Percentiles rank a stretch among this genome's conserved stretches.
Evolutionary conservation across 2,797 vertebrate species (phyloP).

Genomic region (Sebastes matsubarae): DNA sequence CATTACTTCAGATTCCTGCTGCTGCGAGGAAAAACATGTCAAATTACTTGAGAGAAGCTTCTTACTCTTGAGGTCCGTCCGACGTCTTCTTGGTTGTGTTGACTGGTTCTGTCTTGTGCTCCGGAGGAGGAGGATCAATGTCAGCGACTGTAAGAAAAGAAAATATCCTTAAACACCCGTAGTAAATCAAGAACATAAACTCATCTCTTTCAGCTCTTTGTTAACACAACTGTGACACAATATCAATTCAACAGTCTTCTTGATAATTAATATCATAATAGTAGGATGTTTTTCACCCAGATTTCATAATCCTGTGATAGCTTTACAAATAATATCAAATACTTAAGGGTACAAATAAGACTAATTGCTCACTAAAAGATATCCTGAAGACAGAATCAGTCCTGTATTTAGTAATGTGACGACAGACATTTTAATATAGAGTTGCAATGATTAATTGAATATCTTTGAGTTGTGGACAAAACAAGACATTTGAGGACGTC

Average conservation of each 20-base stretch:
- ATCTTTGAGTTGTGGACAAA: too few relatives aligned
- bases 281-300: background rate
- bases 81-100: constrained; percentile 13
- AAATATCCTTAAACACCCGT: background rate
- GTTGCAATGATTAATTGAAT: too few relatives aligned
- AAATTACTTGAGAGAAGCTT: constrained; percentile 10
- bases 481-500: too few relatives aligned
- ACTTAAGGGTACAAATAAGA: background rate
- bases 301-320: background rate
- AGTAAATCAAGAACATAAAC: background rate
- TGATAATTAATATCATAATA: background rate
- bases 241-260: background rate
- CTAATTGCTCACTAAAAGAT: background rate
- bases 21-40: background rate
- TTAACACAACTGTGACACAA: background rate
- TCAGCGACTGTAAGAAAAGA: constrained; percentile 15
- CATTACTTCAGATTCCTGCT: constrained; percentile 2
- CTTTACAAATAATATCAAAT: background rate
- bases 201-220: background rate
- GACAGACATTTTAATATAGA: too few relatives aligned
- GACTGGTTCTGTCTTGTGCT: constrained; percentile 19
- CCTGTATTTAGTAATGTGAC: background rate
- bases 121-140: constrained; percentile 20
- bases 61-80: constrained; percentile 62
- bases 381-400: background rate